Evolutionary conservation across 2,888 invertebrate species (phyloP), one percentile per base, ranked within the genome.

Genomic region (Microctonus aethiopoides): DNA sequence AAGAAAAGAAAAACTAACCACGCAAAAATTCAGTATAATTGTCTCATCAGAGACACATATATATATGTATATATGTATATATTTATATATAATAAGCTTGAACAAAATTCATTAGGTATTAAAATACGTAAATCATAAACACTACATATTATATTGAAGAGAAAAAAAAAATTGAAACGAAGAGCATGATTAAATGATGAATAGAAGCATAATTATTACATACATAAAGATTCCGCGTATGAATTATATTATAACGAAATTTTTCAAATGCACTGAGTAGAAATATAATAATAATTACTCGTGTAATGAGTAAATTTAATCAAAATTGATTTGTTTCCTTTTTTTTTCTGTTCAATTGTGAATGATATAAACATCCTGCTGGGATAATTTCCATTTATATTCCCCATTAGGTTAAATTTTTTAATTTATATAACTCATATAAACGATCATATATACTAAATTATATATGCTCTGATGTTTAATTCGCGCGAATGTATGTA

Each of bases 181-280:
- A 29, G 34, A 36, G 41, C 46, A 41, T 63, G 62, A 63, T 63
- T 63, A 63, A 63, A 41, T 51, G 51, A 63, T 46, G 62, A 46
- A 20, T 61, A 61, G 39, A 61, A 61, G 54, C 54, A 54, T 54
- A 24, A 41, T 36, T 61, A 24, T 61, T 61, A 61, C 39, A 41
- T 39, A 61, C 41, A 39, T 24, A 20, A 59, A 41, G 39, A 61
- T 24, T 24, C 61, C n/a, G 22, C 41, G n/a, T 61, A 61, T 24
- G 41, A 41, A 24, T 61, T 10, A 39, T 41, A 61, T 36, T 24
- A 39, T 39, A 41, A 24, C n/a, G 39, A n/a, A 22, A 61, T 61
- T 24, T 39, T 24, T 41, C 41, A 24, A 41, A 61, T 61, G 39
- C 32, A 54, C 26, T 54, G 54, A 22, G 26, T 56, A 7, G 56